A percentile compares a stretch with the other conserved stretches of the same genome.
These are phyloP conservation scores for Eupithecia abbreviata DNA, from an alignment of 2,888 invertebrate species.

Conservation along the genomic window DNA sequence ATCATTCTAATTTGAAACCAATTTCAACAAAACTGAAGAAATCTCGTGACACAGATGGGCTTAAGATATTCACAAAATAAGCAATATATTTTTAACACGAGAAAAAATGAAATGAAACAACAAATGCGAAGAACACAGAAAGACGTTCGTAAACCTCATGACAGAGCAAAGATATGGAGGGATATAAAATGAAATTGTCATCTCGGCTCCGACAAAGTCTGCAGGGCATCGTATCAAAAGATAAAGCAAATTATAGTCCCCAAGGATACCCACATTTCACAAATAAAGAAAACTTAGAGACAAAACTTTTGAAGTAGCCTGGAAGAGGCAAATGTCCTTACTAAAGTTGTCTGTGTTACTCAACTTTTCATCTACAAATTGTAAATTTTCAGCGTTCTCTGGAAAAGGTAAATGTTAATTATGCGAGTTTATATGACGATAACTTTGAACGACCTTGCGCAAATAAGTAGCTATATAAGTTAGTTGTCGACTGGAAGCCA, in stretches of 20 bases:
- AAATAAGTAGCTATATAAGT: neutral
- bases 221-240: slow-evolving; percentile 13
- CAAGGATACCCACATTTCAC: neutral
- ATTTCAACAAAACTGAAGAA: neutral
- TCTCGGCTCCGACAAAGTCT: slow-evolving; percentile 3
- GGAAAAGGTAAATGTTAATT: neutral
- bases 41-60: neutral
- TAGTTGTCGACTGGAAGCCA: neutral
- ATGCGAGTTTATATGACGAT: neutral
- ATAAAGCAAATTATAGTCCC: slow-evolving; percentile 16
- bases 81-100: neutral
- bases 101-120: neutral
- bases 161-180: neutral
- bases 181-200: slow-evolving; percentile 15
- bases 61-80: neutral
- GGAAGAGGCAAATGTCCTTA: neutral
- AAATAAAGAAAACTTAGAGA: slow-evolving; percentile 13
- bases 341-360: neutral
- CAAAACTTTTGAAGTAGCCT: neutral
- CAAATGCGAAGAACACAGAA: neutral
- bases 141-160: slow-evolving; percentile 4
- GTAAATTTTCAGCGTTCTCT: neutral
- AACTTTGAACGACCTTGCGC: neutral
- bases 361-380: neutral
- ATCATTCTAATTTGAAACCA: neutral